Evolutionary conservation across 1,140 invertebrate genomes (phyloP).

Genomic region (Habropoda laboriosa): DNA sequence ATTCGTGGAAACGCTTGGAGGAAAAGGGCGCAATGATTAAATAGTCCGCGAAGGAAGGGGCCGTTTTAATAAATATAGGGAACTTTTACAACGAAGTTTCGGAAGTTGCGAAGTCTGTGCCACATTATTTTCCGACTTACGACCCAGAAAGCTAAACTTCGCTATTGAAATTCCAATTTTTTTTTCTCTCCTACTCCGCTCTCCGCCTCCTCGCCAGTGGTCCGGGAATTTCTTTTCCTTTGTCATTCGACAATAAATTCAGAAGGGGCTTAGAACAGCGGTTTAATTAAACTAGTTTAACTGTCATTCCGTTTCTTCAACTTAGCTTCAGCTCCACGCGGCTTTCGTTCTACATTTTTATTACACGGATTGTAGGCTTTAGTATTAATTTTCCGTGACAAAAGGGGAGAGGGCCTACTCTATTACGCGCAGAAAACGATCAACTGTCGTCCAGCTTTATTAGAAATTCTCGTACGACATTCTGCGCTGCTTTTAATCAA

Average conservation of each 20-base stretch:
- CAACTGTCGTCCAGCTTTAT: conserved; percentile 11
- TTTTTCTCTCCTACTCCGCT: not conserved
- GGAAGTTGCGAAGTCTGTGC: conserved; percentile 21
- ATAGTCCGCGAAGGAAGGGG: not conserved
- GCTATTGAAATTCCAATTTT: conserved; percentile 62
- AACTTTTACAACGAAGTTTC: conserved; percentile 43
- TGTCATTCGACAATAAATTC: conserved; percentile 70
- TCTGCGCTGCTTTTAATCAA: not conserved
- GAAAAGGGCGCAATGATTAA: not conserved
- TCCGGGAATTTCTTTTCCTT: conserved; percentile 56
- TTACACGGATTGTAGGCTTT: conserved; percentile 37
- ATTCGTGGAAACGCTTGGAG: not conserved
- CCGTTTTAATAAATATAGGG: conserved; percentile 45
- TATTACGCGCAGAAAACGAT: conserved; percentile 4
- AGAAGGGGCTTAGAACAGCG: conserved; percentile 63
- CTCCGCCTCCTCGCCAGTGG: not conserved
- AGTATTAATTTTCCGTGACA: conserved; percentile 50
- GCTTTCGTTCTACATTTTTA: conserved; percentile 35
- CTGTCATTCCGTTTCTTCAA: conserved; percentile 54
- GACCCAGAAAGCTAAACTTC: conserved; percentile 36
- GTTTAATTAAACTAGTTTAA: conserved; percentile 75
- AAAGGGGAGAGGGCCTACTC: not conserved
- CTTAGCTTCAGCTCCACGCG: conserved; percentile 36
- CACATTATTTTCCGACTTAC: conserved; percentile 56
- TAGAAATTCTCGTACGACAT: conserved; percentile 2